Evolutionary conservation across 2,888 invertebrate genomes (phyloP), one percentile per base, ranked within the genome.

Genomic region (Cataglyphis albicans): DNA sequence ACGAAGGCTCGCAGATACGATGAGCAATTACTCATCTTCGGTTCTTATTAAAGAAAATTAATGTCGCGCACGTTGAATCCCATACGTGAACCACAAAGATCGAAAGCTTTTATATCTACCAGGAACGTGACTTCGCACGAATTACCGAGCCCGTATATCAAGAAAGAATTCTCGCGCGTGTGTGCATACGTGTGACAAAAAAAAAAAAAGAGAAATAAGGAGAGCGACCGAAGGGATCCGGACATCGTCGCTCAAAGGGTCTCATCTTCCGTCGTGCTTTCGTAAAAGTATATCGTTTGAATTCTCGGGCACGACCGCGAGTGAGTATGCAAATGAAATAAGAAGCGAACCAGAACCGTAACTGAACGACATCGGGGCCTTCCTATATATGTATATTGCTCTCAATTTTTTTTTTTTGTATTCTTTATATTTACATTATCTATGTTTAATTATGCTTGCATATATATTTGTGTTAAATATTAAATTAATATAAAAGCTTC

Each of bases 121-220:
- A 32, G 87, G 86, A 88, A 90, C 93, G 93, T 93, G 93, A 93
- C 91, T 91, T 89, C 89, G 93, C 93, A 93, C 90, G 91, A 93
- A 93, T 93, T 93, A 92, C 88, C 90, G 88, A 87, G 87, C 88
- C 87, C 87, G 88, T 87, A 89, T 90, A 91, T 87, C 86, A 91
- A 91, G 87, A 86, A 87, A 84, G 72, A 89, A 81, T 76, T 87
- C 59, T 85, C 68, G n/a, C 68, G 67, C 82, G 68, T 73, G 64
- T 83, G 72, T 63, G 55, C 65, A 73, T 86, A 80, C 86, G 86
- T 81, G 89, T 70, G 75, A 87, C 41, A 83, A 83, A 85, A 72
- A 81, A 63, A 21, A 82, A 70, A 44, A 44, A 0, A 65, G 35
- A 65, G 70, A 87, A 83, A 86, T 85, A 86, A 73, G 64, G 55